Conservation (phyloP, 1,140 invertebrate genomes). For the Diorhabda sublineata region DNA sequence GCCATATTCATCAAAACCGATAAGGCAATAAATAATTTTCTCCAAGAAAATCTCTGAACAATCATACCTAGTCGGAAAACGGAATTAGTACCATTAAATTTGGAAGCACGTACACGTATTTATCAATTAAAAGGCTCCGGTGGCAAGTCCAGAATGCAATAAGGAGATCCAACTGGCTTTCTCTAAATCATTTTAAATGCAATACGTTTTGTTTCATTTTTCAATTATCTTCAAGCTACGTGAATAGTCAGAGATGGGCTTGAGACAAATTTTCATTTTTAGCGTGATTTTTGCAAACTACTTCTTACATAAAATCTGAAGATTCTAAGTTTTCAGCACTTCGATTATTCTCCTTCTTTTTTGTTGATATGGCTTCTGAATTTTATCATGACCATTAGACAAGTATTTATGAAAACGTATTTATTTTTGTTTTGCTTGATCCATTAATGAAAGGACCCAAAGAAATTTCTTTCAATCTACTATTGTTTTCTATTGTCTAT, state of each 20-base stretch:
- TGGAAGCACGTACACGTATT: constrained; percentile 38
- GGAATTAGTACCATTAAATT: constrained; percentile 19
- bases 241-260: constrained; percentile 7
- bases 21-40: constrained; percentile 9
- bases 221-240: constrained; percentile 32
- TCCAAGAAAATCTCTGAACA: constrained; percentile 9
- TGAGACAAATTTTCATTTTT: not conserved
- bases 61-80: constrained; percentile 4
- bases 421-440: too few relatives aligned
- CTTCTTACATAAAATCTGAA: too few relatives aligned
- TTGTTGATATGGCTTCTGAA: too few relatives aligned
- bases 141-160: constrained; percentile 32
- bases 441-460: too few relatives aligned
- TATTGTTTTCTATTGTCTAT: too few relatives aligned
- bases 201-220: constrained; percentile 36
- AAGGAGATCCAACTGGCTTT: constrained; percentile 20
- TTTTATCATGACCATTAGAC: too few relatives aligned
- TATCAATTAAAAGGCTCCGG: constrained; percentile 39
- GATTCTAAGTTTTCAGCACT: too few relatives aligned
- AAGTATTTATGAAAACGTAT: too few relatives aligned
- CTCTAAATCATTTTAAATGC: constrained; percentile 40
- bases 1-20: constrained; percentile 9
- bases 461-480: too few relatives aligned
- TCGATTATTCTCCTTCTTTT: too few relatives aligned
- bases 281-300: too few relatives aligned